A percentile compares a stretch with the other conserved stretches of the same genome.
Conservation (phyloP, 1,140 invertebrate genomes). For the Drosophila pachea region DNA sequence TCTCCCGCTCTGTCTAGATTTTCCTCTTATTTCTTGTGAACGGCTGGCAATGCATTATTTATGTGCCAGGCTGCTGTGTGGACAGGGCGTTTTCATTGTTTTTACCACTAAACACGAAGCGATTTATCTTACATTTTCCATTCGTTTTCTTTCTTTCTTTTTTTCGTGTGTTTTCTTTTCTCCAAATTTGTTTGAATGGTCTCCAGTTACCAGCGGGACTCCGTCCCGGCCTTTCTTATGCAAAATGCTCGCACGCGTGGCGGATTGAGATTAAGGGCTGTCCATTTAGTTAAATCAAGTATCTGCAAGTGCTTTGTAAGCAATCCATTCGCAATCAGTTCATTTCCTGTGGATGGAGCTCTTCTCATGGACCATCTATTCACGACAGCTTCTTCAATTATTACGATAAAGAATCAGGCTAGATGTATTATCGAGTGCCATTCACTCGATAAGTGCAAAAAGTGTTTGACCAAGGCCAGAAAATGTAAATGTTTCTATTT, state of each 20-base stretch:
- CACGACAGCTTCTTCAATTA: no score
- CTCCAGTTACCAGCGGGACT: background rate
- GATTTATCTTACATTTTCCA: conserved; percentile 39
- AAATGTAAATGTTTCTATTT: no score
- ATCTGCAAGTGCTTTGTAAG: conserved; percentile 6
- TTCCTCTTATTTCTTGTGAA: conserved; percentile 10
- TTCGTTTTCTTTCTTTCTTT: background rate
- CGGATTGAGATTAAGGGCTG: conserved; percentile 33
- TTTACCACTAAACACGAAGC: conserved; percentile 35
- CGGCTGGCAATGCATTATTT: conserved; percentile 49
- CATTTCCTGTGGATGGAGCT: conserved; percentile 5
- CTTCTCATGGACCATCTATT: no score
- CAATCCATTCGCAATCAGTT: conserved; percentile 28
- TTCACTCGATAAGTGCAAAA: no score
- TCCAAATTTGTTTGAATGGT: conserved; percentile 15
- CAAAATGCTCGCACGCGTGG: conserved; percentile 35
- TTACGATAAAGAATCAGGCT: no score
- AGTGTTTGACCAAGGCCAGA: no score
- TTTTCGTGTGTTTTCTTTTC: background rate
- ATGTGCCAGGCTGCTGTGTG: conserved; percentile 38
- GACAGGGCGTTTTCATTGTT: conserved; percentile 47
- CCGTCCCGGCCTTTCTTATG: conserved; percentile 20
- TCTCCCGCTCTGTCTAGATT: no score
- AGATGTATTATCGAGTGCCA: no score
- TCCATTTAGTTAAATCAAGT: conserved; percentile 17